phyloP scores from a whole-genome alignment of 2,888 invertebrate species.

The Coelopa pilipes region DNA sequence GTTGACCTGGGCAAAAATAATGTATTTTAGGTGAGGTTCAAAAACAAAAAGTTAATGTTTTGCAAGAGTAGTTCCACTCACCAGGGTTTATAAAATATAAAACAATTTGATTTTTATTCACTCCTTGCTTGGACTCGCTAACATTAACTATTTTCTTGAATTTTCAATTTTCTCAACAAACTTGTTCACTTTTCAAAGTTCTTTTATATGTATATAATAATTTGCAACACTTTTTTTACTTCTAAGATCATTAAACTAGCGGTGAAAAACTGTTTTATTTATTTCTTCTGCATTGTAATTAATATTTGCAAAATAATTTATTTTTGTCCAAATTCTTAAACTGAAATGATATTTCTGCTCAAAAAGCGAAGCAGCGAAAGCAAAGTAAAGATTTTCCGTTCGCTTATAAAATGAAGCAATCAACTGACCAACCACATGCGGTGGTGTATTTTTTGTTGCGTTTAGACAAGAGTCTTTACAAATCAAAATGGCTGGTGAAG shows the following conservation, averaged over 20 bases:
- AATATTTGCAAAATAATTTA: conserved; percentile 14
- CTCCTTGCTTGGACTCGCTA: neutral
- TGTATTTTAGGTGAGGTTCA: neutral
- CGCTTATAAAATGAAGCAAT: conserved; percentile 52
- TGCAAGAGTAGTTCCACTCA: too few relatives aligned
- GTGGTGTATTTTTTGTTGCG: conserved; percentile 40
- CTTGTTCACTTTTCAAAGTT: neutral
- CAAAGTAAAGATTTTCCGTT: conserved; percentile 53
- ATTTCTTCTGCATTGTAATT: neutral
- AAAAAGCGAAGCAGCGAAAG: conserved; percentile 47
- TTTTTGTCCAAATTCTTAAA: conserved; percentile 29
- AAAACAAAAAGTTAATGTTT: too few relatives aligned
- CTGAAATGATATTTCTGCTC: conserved; percentile 27
- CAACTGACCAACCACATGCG: conserved; percentile 45
- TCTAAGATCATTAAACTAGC: conserved; percentile 12
- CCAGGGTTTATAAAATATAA: neutral
- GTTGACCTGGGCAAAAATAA: neutral
- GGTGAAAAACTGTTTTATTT: neutral
- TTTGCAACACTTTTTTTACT: neutral
- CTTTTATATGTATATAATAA: neutral
- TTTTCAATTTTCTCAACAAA: neutral
- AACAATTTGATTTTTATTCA: neutral
- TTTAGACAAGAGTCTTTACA: conserved; percentile 43
- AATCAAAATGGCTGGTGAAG: conserved; percentile 53
- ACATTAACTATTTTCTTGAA: neutral